Conservation (phyloP, 2,797 vertebrate species). For the Arctocebus calabarensis region DNA sequence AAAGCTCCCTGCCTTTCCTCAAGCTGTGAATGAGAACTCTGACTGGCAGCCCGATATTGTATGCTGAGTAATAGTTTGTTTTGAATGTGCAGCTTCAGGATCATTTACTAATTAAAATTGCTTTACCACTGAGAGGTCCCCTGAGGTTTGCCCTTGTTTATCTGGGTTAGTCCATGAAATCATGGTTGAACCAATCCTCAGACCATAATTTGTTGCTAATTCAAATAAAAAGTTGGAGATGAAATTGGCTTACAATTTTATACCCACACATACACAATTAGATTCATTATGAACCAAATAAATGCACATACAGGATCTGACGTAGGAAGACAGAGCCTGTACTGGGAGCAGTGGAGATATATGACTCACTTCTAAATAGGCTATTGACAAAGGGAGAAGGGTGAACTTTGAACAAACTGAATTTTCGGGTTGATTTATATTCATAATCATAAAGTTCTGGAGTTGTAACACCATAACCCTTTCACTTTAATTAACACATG, state of each 20-base stretch:
- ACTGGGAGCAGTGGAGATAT: background rate
- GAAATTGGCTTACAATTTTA: conserved; percentile 85
- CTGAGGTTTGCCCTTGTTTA: conserved; percentile 86
- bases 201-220: conserved; percentile 85
- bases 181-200: conserved; percentile 83
- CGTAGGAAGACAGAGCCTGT: conserved; percentile 27
- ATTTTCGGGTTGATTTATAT: background rate
- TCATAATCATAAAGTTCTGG: background rate
- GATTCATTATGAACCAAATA: conserved; percentile 74
- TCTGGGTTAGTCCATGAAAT: conserved; percentile 86
- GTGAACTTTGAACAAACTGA: background rate
- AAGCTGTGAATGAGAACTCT: conserved; percentile 75
- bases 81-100: conserved; percentile 83
- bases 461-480: background rate
- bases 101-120: conserved; percentile 89
- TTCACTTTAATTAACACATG: background rate
- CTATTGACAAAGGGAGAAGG: background rate
- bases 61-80: conserved; percentile 83
- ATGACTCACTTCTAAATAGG: background rate
- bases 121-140: conserved; percentile 81
- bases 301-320: conserved; percentile 51
- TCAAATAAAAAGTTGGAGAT: conserved; percentile 84
- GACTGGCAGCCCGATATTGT: conserved; percentile 66
- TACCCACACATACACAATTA: conserved; percentile 76
- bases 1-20: conserved; percentile 29